phyloP scores from a whole-genome alignment of 2,113 vertebrate genomes.

The Indicator indicator region DNA sequence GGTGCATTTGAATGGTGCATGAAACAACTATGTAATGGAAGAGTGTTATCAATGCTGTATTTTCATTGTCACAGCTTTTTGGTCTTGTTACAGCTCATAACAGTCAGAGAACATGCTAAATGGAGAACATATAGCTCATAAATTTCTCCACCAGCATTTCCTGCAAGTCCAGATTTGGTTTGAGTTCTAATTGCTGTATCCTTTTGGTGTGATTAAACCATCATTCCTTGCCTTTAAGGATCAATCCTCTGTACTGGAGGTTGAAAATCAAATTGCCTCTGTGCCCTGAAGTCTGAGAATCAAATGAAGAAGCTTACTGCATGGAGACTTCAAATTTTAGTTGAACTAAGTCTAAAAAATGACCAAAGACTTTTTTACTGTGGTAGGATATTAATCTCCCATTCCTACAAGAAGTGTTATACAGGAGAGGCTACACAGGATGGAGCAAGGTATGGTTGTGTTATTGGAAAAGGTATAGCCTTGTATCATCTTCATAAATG shows the following conservation, averaged over 20 bases:
- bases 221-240: slow-evolving; percentile 69
- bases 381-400: slow-evolving; percentile 37
- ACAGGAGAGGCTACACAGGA: neutral
- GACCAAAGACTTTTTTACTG: slow-evolving; percentile 44
- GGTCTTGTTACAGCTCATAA: neutral
- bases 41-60: neutral
- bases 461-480: slow-evolving; percentile 2
- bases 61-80: neutral
- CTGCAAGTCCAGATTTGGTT: slow-evolving; percentile 54
- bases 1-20: neutral
- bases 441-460: neutral
- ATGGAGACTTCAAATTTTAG: slow-evolving; percentile 34
- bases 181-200: slow-evolving; percentile 62
- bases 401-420: neutral
- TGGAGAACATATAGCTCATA: neutral
- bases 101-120: neutral
- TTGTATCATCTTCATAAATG: neutral
- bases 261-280: slow-evolving; percentile 64
- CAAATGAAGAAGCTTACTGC: slow-evolving; percentile 65
- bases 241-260: slow-evolving; percentile 37
- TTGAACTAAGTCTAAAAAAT: slow-evolving; percentile 54
- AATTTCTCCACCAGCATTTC: neutral
- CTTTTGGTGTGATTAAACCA: slow-evolving; percentile 70
- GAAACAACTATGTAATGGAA: neutral
- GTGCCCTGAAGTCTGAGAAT: slow-evolving; percentile 66